Evolutionary conservation across 2,797 vertebrate genomes (phyloP), one percentile per base, ranked within the genome.

Genomic region (Leptatherina wallacei): DNA sequence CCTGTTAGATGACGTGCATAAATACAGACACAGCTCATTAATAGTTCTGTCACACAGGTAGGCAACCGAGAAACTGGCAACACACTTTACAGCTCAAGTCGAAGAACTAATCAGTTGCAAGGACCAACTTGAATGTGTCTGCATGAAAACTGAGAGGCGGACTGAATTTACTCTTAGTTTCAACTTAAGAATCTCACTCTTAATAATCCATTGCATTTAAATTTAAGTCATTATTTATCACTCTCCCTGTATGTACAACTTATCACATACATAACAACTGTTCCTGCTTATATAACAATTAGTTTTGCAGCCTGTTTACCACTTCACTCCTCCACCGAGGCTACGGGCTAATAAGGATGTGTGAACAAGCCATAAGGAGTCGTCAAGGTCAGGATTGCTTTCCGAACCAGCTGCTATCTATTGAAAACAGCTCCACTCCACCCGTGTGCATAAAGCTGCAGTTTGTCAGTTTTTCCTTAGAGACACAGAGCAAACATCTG

Each of bases 41-140:
- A 93, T 92, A 91, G 92, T 87, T 86, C 88, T 92, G 92, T 93
- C 91, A 91, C 85, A 89, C 88, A 93, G 90, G 81, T 89, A 83
- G 80, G 80, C 78, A 77, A 75, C 60, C 42, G 77, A 86, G 58
- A 40, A 80, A 76, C 77, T 57, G 32, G 74, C 80, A 79, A 84
- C 85, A 88, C 77, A 82, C 88, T 89, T 87, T 77, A 82, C 65
- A 81, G 77, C 87, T 79, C 66, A n/a, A 73, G 64, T 66, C 66
- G 36, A 65, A 32, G 60, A 73, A 67, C 67, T 71, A 76, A 71
- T 64, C 36, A 29, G 49, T 30, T 65, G 71, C 66, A 71, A 33
- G 66, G 65, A 33, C 74, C 75, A 70, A 69, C 70, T 67, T 75
- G 47, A 22, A 61, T 49, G 20, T 27, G 40, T 63, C 76, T 36